Evolutionary conservation across 1,140 invertebrate genomes (phyloP), one percentile per base, ranked within the genome.

Genomic region (Scaptomyza pallida): DNA sequence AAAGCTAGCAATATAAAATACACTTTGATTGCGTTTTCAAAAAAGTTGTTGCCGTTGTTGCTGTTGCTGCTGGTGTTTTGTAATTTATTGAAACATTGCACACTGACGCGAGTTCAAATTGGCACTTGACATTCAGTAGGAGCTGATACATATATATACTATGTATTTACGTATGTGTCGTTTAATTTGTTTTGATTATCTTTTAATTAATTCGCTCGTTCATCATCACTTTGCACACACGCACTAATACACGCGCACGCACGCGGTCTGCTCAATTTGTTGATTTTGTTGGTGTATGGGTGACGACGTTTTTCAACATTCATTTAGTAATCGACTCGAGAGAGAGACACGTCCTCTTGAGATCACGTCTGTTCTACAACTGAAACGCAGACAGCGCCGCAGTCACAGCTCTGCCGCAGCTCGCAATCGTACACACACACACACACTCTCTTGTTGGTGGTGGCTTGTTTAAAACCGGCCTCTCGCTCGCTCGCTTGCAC

Each of bases 331-430:
- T 30, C 26, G 35, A 72, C 62, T 63, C 74, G 61, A 61, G 56
- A 67, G 77, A 68, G 72, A 81, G 61, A 89, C 79, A 91, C 89
- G 90, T 91, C 90, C 75, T 83, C 75, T 88, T 89, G 81, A 90
- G 89, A 85, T 85, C 89, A 91, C 89, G 90, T 90, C 90, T 91
- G 83, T 90, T 90, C 75, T 89, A 83, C 82, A 83, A 90, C 82
- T 91, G 78, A 85, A 30, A 90, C 70, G 60, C 52, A 43, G 44
- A 50, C 52, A 47, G 50, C 40, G 37, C 5, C 57, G 37, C 63
- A 54, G 16, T 17, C 35, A 64, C 30, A 60, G 52, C 60, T 44
- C 17, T 35, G 16, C 37, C 41, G 70, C 60, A 54, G 40, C 71
- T 23, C 41, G 26, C 26, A 9, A 30, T 6, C 26, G 9, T 8